Percentiles rank a stretch among this genome's conserved stretches.
Conservation (phyloP, 2,113 vertebrate genomes). For the Myotis yumanensis region DNA sequence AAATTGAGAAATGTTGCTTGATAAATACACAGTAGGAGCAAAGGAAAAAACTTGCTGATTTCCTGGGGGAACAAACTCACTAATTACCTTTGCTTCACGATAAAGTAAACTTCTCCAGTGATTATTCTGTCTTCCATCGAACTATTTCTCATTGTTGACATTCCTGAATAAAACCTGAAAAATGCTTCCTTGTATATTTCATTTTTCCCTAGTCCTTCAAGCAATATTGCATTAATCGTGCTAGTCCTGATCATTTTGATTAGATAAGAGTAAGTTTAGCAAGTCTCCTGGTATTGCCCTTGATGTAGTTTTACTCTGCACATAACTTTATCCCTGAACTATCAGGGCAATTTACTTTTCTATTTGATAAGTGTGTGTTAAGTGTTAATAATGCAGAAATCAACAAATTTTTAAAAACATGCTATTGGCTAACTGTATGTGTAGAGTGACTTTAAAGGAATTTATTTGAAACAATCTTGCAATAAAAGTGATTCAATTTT, state of each 20-base stretch:
- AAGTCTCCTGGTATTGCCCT: not conserved
- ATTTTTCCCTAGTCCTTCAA: not conserved
- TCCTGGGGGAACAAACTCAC: not conserved
- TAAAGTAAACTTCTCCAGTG: not conserved
- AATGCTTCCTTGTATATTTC: not conserved
- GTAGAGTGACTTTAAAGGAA: not conserved
- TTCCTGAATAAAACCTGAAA: constrained; percentile 14
- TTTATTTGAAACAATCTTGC: not conserved
- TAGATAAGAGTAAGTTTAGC: not conserved
- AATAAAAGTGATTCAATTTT: not conserved
- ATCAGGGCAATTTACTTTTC: not conserved
- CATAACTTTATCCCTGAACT: not conserved
- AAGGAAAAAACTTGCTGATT: not conserved
- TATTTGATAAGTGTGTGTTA: not conserved
- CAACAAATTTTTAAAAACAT: not conserved
- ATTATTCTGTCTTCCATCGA: not conserved
- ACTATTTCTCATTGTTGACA: not conserved
- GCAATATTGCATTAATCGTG: not conserved
- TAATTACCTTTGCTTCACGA: not conserved
- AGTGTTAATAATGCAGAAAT: not conserved
- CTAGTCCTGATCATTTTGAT: not conserved
- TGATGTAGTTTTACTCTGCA: not conserved
- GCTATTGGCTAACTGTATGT: not conserved
- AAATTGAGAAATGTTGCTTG: constrained; percentile 32
- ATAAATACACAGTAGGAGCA: not conserved